phyloP scores from a whole-genome alignment of 2,888 invertebrate species.

The Neoscelio sp. region DNA sequence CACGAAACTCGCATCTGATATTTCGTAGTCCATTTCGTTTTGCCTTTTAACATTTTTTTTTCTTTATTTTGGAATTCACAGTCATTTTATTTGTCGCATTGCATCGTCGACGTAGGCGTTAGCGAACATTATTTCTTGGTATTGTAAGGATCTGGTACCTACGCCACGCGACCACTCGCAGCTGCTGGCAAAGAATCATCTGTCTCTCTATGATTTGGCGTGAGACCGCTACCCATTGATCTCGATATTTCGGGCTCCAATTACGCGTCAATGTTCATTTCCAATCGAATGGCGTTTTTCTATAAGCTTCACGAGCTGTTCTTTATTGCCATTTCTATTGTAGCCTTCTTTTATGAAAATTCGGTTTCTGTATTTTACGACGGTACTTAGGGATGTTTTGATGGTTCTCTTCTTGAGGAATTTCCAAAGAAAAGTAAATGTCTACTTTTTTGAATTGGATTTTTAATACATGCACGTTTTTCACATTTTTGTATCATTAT shows the following conservation, averaged over 20 bases:
- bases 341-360: conserved; percentile 3
- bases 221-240: conserved; percentile 39
- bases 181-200: conserved; percentile 52
- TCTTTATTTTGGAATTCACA: background rate
- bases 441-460: conserved; percentile 4
- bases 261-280: conserved; percentile 32
- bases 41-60: conserved; percentile 1
- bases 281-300: conserved; percentile 10
- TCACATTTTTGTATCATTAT: background rate
- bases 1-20: background rate
- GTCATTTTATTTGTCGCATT: conserved; percentile 42
- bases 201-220: conserved; percentile 42
- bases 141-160: conserved; percentile 54
- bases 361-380: conserved; percentile 26
- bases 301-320: conserved; percentile 12
- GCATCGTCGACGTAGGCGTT: conserved; percentile 39
- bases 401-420: conserved; percentile 12
- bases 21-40: conserved; percentile 32
- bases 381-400: conserved; percentile 2
- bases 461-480: conserved; percentile 9
- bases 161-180: conserved; percentile 62
- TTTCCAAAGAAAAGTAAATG: background rate
- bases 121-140: conserved; percentile 53
- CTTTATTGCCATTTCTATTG: background rate
- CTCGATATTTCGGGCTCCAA: conserved; percentile 40